Percentiles rank a stretch among this genome's conserved stretches.
These are phyloP conservation scores for Apis cerana DNA, from an alignment of 1,140 invertebrate genomes.

Conservation along the genomic window DNA sequence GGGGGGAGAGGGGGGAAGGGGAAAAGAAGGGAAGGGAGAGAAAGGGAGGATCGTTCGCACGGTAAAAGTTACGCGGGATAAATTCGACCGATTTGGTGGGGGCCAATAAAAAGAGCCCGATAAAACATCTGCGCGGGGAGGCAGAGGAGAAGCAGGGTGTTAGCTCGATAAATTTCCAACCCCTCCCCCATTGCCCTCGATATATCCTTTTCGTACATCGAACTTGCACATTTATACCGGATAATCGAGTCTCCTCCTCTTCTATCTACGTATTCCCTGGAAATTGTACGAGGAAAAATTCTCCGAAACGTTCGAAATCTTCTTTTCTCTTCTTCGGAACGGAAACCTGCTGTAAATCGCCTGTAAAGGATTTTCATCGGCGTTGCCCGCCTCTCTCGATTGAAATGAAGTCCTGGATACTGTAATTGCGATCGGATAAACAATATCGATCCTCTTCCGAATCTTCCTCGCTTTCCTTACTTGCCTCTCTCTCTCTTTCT, in stretches of 20 bases:
- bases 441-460: conserved; percentile 34
- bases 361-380: conserved; percentile 50
- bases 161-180: conserved; percentile 26
- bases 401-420: conserved; percentile 29
- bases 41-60: neutral
- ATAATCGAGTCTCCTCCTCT: conserved; percentile 5
- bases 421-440: conserved; percentile 62
- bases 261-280: neutral
- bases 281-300: neutral
- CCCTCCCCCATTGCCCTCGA: neutral
- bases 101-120: conserved; percentile 15
- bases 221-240: conserved; percentile 14
- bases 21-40: neutral
- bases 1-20: too few species aligned
- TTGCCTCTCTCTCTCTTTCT: neutral
- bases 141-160: neutral
- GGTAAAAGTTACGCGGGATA: conserved; percentile 28
- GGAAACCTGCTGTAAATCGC: conserved; percentile 7
- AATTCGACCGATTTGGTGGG: conserved; percentile 26
- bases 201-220: conserved; percentile 34
- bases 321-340: too few species aligned
- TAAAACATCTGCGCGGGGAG: conserved; percentile 27
- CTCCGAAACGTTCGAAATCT: neutral
- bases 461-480: neutral
- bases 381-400: conserved; percentile 14